Percentiles rank a stretch among this genome's conserved stretches.
These are phyloP conservation scores for Torymus auratus DNA, from an alignment of 2,888 invertebrate species.

Conservation along the genomic window DNA sequence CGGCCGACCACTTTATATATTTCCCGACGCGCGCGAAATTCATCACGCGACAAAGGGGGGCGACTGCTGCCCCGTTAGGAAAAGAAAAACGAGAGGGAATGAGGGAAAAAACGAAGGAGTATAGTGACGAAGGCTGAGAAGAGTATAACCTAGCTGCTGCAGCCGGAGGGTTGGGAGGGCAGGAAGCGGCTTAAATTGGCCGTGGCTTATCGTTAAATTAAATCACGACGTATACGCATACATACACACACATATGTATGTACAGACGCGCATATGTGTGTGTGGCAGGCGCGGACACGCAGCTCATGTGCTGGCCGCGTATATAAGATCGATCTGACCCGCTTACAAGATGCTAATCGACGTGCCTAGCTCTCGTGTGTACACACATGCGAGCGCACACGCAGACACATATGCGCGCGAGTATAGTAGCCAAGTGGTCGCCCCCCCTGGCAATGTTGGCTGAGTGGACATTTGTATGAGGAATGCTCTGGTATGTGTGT, in stretches of 20 bases:
- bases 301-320: not conserved
- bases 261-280: no score
- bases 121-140: not conserved
- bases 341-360: slow-evolving; percentile 56
- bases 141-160: not conserved
- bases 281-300: no score
- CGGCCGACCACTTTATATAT: not conserved
- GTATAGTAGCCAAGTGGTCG: no score
- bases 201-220: slow-evolving; percentile 57
- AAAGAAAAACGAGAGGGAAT: not conserved
- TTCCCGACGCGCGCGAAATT: slow-evolving; percentile 19
- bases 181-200: slow-evolving; percentile 54
- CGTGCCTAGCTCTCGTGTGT: not conserved
- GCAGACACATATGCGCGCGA: no score
- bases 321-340: slow-evolving; percentile 50
- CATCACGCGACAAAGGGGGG: slow-evolving; percentile 25
- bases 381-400: slow-evolving; percentile 8
- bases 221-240: slow-evolving; percentile 39
- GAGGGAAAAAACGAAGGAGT: not conserved
- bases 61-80: not conserved
- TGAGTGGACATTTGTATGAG: no score
- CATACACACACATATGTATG: not conserved
- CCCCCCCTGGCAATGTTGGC: no score
- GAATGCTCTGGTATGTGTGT: no score
- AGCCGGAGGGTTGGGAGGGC: not conserved